Conservation (phyloP, 2,797 vertebrate species). For the Vespertilio murinus region DNA sequence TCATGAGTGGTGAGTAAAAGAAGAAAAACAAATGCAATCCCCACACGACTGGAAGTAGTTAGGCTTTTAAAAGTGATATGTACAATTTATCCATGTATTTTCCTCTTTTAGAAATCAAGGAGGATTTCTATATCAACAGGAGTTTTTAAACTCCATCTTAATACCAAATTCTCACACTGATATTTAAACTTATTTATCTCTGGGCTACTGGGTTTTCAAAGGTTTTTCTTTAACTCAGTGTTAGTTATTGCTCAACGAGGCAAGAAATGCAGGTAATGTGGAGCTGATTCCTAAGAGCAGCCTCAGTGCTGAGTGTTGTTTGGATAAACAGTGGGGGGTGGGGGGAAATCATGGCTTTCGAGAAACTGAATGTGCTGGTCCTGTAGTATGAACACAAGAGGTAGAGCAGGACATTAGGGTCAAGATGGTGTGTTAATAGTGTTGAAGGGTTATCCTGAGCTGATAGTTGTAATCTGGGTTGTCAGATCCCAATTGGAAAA, state of each 20-base stretch:
- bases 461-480: not conserved
- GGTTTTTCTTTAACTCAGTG: not conserved
- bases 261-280: not conserved
- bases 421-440: not conserved
- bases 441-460: not conserved
- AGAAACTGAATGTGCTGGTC: not conserved
- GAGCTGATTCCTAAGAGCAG: not conserved
- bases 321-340: not conserved
- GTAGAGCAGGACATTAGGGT: not conserved
- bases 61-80: too few relatives aligned
- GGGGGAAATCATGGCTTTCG: not conserved
- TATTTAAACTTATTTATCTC: not conserved
- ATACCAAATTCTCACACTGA: not conserved
- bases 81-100: not conserved
- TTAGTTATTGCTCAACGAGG: not conserved
- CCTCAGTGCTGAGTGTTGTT: not conserved
- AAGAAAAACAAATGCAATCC: not conserved
- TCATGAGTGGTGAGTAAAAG: not conserved
- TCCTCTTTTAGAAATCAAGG: constrained; percentile 9
- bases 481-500: not conserved
- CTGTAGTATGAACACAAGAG: not conserved
- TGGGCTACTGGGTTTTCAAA: not conserved
- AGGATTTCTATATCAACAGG: not conserved
- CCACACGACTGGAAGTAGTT: not conserved
- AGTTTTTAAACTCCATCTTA: not conserved